phyloP scores from a whole-genome alignment of 2,113 vertebrate species.

The Pycnonotus jocosus region DNA sequence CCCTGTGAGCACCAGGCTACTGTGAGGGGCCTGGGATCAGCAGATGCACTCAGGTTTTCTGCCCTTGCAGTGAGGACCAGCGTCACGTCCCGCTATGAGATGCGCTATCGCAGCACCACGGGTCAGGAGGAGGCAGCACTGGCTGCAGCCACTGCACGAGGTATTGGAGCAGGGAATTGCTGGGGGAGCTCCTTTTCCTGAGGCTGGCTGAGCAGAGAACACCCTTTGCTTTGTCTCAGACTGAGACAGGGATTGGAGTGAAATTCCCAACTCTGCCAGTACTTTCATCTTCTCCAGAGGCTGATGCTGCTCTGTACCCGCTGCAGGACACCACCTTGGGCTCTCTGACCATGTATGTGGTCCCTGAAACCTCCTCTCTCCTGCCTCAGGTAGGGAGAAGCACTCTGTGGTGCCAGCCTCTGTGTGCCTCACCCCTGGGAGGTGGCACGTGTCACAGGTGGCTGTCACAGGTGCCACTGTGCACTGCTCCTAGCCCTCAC shows the following conservation, averaged over 20 bases:
- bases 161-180: background rate
- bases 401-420: background rate
- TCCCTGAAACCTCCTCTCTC: conserved; percentile 78
- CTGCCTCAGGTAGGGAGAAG: conserved; percentile 78
- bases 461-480: background rate
- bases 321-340: conserved; percentile 76
- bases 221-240: background rate
- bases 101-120: conserved; percentile 77
- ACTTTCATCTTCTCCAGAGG: conserved; percentile 68
- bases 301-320: conserved; percentile 73
- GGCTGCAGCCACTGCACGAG: conserved; percentile 66
- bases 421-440: rapidly evolving
- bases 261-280: background rate
- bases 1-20: background rate
- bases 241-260: background rate
- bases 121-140: conserved; percentile 83
- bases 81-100: conserved; percentile 79
- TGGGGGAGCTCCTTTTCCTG: background rate
- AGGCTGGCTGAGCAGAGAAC: background rate
- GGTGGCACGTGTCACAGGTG: background rate
- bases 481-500: background rate
- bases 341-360: conserved; percentile 83
- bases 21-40: rapidly evolving
- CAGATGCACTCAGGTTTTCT: background rate
- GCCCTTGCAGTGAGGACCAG: conserved; percentile 70